Base-by-base conservation (phyloP, 2,888 invertebrate species). In the Gastrophysa polygoni region DNA sequence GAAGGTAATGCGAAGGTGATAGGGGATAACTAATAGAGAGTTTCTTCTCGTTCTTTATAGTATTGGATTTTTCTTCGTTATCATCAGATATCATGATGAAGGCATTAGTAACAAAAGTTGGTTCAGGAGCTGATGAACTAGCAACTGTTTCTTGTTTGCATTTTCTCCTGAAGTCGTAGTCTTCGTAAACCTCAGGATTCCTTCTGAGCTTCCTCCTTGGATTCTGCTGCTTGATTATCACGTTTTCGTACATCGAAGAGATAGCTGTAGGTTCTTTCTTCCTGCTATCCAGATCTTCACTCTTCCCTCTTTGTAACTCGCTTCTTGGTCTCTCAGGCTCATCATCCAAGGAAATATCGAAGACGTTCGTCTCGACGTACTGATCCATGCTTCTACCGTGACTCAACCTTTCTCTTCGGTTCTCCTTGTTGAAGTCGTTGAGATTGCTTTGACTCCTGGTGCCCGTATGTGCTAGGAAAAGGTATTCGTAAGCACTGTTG, bases 1-100 rank as follows among this genome's bases (percentile, higher is more conserved):
- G 95, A 56, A 89, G 87, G 75, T 95, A 95, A 78, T 94, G 92
- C 50, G 94, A 93, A 17, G 96, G 96, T 71, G 94, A 95, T 72
- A 92, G 83, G 0, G 96, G 96, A 73, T 86, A 78, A 79, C 82
- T 71, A 48, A 60, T 68, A 20, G 68, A 57, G n/a, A 66, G 61
- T 56, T 63, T 70, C 57, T 64, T 68, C 16, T 63, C 61, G 3
- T 58, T 50, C 34, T 59, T 70, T 49, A 60, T 67, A 21, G 63
- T 60, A 59, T 68, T 74, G 76, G 34, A 49, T 38, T 79, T 59
- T 11, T 51, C 57, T 49, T 84, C 83, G 65, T 83, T 82, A 61
- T 78, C 77, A 63, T 75, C 78, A 7, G 74, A 71, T 24, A 86
- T 79, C 71, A 84, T 84, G 63, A 86, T 82, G 72, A 83, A 85